Evolutionary conservation across 2,113 vertebrate species (phyloP).

Genomic region (Plectropomus leopardus): DNA sequence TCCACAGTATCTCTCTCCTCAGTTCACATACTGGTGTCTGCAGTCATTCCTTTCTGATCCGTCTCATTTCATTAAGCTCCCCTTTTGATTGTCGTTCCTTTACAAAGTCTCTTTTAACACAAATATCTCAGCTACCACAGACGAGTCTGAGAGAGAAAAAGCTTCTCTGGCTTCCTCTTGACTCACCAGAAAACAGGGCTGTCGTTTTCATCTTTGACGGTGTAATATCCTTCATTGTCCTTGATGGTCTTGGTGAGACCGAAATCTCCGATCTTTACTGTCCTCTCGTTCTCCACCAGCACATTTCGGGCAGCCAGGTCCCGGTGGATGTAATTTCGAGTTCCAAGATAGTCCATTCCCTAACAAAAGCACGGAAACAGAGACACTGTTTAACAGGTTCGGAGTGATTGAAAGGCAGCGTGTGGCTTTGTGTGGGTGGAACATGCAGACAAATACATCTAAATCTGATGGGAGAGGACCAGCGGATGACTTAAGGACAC

Average conservation of each 20-base stretch:
- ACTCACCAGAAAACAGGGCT: constrained; percentile 97
- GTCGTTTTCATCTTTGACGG: constrained; percentile 93
- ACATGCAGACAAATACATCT: neutral
- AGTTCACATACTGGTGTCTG: neutral
- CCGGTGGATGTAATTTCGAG: constrained; percentile 93
- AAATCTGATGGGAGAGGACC: too few species aligned
- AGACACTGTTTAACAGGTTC: neutral
- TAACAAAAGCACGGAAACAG: constrained; percentile 53
- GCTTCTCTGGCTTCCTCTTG: neutral
- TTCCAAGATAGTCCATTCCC: constrained; percentile 98
- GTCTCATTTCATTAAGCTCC: neutral
- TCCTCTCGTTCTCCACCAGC: constrained; percentile 93
- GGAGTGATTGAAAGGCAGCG: neutral
- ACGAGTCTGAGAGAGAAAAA: neutral
- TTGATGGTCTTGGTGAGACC: constrained; percentile 97
- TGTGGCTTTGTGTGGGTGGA: neutral
- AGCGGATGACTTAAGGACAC: neutral
- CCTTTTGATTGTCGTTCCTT: neutral
- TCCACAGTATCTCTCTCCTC: neutral
- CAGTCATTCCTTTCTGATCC: neutral
- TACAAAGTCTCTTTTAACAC: neutral
- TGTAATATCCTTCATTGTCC: constrained; percentile 96
- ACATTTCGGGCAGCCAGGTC: constrained; percentile 97
- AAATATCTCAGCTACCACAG: neutral
- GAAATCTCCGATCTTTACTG: constrained; percentile 98